Evolutionary conservation across 2,797 vertebrate genomes (phyloP), one percentile per base, ranked within the genome.

Genomic region (Protosalanx chinensis): DNA sequence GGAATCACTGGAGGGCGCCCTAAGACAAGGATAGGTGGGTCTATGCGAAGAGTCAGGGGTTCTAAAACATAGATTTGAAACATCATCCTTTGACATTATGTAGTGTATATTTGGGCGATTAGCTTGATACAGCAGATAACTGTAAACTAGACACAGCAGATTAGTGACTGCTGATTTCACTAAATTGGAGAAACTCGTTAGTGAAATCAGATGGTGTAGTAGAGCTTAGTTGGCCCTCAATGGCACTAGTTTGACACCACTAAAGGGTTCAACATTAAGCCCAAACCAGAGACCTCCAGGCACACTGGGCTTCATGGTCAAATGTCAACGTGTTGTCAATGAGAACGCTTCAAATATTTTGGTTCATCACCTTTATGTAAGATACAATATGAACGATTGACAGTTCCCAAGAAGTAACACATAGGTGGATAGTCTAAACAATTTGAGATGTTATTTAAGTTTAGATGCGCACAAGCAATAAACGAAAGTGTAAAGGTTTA

Each of bases 1-100:
- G 4, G 51, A 53, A 76, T 68, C 78, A 85, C 77, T 66, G 77
- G 83, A 79, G 72, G 78, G 74, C 82, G 83, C 77, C 71, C 71
- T 74, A 70, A 80, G 76, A 85, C 72, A 68, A 67, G 51, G 70
- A 64, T 75, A 67, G 13, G 18, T 63, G 3, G 41, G 41, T 46
- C 41, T 46, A 3, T 32, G 65, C 84, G 82, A 49, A 64, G 37
- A 41, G 2, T 46, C 41, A 46, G 41, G 41, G 8, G 0, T 46
- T 46, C 12, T 46, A 13, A 46, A 46, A 46, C 41, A 46, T 46
- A 13, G 41, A 46, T 46, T 13, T 10, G 2, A 46, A 46, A 12
- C 41, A 46, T 46, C 41, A 46, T 12, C 10, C 13, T 46, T 30
- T 70, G 16, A 74, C 78, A 76, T 46, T 41, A 33, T 71, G 51